Evolutionary conservation across 2,113 vertebrate genomes (phyloP).

Genomic region (Sebastes schlegelii): DNA sequence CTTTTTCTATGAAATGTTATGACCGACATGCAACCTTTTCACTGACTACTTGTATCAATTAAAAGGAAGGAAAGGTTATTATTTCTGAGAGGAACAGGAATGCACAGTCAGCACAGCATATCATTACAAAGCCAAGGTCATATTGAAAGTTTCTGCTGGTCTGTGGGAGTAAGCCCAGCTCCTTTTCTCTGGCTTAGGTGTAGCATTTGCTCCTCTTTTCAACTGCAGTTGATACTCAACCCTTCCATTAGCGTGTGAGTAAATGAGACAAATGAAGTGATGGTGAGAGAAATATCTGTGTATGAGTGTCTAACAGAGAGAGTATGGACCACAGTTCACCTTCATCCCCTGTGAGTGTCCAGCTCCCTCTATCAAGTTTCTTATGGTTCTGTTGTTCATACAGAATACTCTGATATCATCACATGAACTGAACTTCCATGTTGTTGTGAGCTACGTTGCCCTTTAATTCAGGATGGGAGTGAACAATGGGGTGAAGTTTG

Average conservation of each 20-base stretch:
- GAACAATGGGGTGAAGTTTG: neutral
- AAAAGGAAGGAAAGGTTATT: neutral
- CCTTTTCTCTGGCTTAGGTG: neutral
- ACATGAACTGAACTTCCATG: constrained; percentile 1
- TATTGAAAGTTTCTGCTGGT: neutral
- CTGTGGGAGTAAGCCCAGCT: neutral
- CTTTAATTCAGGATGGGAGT: constrained; percentile 9
- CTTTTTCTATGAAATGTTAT: constrained; percentile 1
- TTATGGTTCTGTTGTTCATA: neutral
- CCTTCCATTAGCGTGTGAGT: neutral
- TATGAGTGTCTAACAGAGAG: neutral
- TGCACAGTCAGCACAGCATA: constrained; percentile 14
- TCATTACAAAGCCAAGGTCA: constrained; percentile 32
- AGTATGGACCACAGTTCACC: neutral
- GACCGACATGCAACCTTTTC: constrained; percentile 8
- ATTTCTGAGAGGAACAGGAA: neutral
- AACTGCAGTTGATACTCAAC: neutral
- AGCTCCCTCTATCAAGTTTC: neutral
- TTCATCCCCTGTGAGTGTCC: neutral
- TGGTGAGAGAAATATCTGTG: neutral
- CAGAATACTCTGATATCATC: neutral
- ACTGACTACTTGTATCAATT: neutral
- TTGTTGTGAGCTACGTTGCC: neutral
- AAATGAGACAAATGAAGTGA: neutral
- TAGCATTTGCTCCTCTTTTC: neutral